Base-by-base conservation (phyloP, 2,888 invertebrate species). In the Drosophila kambysellisi region DNA sequence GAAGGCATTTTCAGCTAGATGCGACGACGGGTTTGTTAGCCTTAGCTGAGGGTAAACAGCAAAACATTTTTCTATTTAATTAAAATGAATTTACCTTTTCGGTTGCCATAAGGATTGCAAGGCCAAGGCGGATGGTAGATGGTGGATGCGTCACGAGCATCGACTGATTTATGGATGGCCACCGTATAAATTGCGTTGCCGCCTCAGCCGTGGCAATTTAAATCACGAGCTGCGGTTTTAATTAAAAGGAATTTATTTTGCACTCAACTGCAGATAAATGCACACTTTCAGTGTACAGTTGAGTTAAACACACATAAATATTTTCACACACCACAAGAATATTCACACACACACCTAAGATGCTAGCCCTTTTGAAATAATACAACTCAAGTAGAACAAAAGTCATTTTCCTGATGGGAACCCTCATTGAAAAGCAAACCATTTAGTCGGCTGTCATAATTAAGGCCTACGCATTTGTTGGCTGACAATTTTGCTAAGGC, bases 11-110 rank as follows among this genome's bases (percentile, higher is more conserved):
- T 33, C 62, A 29, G 35, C 20, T 61, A 43, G 39, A 43, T 46
- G 46, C 25, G 46, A 46, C 46, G 71, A 54, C 58, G 61, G 71
- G 68, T 83, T 88, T 83, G 87, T 79, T 85, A 80, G 75, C 56
- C 29, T 56, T 56, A 39, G 62, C 74, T 54, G 56, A 70, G 79
- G 63, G 73, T 75, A 80, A 87, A 76, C 75, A 89, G 81, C 82
- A 81, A 88, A 90, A 89, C 85, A 87, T 89, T 87, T 88, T 87
- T 89, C 88, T 87, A 88, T 88, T 89, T 87, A 89, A 88, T 87
- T 86, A 86, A 86, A 85, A 89, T 83, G 82, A 89, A 86, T 86
- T 85, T 84, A 86, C 85, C 89, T 86, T 87, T 85, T 74, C 64
- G 76, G 53, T 59, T 67, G 67, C 61, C 64, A 48, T 33, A 20